These are phyloP conservation scores for Sipha maydis DNA, from an alignment of 2,888 invertebrate species.

Conservation along the genomic window DNA sequence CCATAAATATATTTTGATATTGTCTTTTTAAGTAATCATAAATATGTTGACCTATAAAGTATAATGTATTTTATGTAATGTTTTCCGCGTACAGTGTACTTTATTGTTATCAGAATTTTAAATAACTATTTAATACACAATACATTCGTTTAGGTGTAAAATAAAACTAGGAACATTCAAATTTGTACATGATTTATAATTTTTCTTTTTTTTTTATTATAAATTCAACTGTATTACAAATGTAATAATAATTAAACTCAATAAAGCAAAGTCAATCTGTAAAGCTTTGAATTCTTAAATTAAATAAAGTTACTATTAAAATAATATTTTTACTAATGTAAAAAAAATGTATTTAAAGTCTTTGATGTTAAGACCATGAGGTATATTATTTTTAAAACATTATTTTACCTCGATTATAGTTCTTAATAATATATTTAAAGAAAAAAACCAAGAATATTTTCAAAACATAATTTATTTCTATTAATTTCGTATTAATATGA, in stretches of 20 bases:
- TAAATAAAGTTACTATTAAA: not conserved
- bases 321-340: slow-evolving; percentile 1
- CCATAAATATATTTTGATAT: no score
- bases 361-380: not conserved
- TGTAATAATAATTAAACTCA: not conserved
- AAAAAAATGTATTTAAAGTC: not conserved
- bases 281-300: not conserved
- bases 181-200: no score
- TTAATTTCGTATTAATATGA: not conserved
- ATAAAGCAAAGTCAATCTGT: not conserved
- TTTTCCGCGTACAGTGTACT: no score
- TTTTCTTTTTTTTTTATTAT: no score
- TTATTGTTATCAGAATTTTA: no score
- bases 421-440: not conserved
- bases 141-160: no score
- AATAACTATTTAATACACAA: no score
- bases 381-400: not conserved
- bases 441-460: not conserved
- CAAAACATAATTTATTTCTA: not conserved
- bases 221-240: not conserved
- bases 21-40: no score
- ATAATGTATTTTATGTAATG: no score
- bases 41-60: no score
- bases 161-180: no score
- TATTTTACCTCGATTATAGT: not conserved